phyloP scores from a whole-genome alignment of 2,888 invertebrate species.

The Coecobrya sp. region DNA sequence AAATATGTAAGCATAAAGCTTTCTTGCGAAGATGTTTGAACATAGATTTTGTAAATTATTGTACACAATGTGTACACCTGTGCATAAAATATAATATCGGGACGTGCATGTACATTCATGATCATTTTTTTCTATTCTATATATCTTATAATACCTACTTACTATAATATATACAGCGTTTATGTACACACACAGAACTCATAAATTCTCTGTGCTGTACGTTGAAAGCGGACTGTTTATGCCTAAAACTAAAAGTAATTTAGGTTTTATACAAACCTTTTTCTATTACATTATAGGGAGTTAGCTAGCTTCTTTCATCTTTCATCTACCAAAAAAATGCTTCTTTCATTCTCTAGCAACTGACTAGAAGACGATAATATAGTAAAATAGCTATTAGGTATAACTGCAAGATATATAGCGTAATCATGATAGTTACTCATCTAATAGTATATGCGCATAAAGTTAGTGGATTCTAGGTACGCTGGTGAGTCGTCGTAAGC shows the following conservation, averaged over 20 bases:
- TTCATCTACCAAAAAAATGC: constrained; percentile 1
- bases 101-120: neutral
- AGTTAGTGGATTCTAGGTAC: constrained; percentile 4
- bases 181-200: neutral
- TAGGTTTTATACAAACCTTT: constrained; percentile 33
- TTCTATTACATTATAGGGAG: neutral
- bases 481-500: neutral
- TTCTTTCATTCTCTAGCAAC: constrained; percentile 39
- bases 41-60: constrained; percentile 47
- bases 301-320: constrained; percentile 23
- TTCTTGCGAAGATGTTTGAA: constrained; percentile 48
- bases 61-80: constrained; percentile 21
- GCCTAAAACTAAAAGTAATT: constrained; percentile 50
- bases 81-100: neutral
- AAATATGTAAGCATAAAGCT: constrained; percentile 43
- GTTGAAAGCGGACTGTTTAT: too few species aligned
- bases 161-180: too few species aligned
- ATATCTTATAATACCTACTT: neutral
- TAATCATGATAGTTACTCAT: constrained; percentile 13
- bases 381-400: neutral
- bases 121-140: neutral
- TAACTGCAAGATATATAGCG: neutral
- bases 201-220: too few species aligned
- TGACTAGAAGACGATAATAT: constrained; percentile 20
- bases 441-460: constrained; percentile 39